Evolutionary conservation across 2,888 invertebrate species (phyloP).

Genomic region (Artemia sp.): DNA sequence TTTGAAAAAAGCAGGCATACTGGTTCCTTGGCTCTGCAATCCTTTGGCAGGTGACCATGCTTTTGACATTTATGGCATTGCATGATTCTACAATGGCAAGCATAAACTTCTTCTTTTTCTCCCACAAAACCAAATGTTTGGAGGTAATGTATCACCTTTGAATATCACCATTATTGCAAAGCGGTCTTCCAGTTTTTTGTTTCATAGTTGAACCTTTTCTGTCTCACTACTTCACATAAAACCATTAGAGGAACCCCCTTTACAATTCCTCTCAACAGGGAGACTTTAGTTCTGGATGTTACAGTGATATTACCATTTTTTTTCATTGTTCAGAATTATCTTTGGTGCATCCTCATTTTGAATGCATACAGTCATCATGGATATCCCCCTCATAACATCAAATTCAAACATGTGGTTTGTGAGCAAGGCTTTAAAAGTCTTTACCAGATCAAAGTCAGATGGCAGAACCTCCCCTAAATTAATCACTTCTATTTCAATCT

Average conservation of each 20-base stretch:
- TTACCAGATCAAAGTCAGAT: too few species aligned
- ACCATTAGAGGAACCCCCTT: conserved; percentile 5
- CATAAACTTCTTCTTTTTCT: conserved; percentile 7
- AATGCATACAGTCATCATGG: neutral
- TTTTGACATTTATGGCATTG: conserved; percentile 6
- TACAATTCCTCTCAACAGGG: neutral
- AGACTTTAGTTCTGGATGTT: neutral
- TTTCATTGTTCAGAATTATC: neutral
- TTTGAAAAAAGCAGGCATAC: neutral
- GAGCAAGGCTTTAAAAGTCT: too few species aligned
- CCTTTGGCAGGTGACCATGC: neutral
- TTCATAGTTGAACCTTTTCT: too few species aligned
- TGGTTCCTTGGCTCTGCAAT: neutral
- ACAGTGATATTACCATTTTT: neutral
- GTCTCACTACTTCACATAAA: neutral
- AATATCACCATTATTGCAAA: neutral
- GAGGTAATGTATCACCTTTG: neutral
- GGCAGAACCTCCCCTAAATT: too few species aligned
- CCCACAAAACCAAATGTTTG: conserved; percentile 10
- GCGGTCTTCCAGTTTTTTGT: neutral
- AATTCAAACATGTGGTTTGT: too few species aligned
- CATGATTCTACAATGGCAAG: neutral
- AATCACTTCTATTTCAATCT: too few species aligned
- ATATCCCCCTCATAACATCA: too few species aligned
- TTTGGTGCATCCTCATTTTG: conserved; percentile 3